phyloP scores from a whole-genome alignment of 2,888 invertebrate genomes.

The Agriotes lineatus region DNA sequence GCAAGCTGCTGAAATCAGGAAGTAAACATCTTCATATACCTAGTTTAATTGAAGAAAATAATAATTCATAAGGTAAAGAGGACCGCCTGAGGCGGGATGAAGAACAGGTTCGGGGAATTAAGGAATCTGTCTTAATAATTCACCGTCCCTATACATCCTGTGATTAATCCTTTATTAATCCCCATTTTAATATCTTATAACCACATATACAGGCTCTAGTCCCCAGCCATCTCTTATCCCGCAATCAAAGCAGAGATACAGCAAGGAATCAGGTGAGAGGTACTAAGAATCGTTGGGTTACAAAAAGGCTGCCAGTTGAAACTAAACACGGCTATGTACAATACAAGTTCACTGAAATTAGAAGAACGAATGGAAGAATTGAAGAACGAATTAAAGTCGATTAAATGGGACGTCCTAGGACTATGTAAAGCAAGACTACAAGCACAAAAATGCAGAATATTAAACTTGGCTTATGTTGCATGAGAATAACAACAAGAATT shows the following conservation, averaged over 20 bases:
- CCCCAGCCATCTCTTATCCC: background rate
- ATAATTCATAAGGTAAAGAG: too few relatives aligned
- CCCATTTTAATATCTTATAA: too few relatives aligned
- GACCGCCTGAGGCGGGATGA: too few relatives aligned
- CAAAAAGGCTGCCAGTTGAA: background rate
- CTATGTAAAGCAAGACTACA: background rate
- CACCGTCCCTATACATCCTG: too few relatives aligned
- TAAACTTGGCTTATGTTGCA: background rate
- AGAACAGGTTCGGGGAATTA: too few relatives aligned
- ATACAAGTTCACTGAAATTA: background rate
- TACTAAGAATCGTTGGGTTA: background rate
- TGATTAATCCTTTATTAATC: too few relatives aligned
- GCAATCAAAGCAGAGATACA: too few relatives aligned
- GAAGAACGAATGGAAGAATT: background rate
- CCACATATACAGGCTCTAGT: background rate
- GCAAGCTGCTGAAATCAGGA: too few relatives aligned
- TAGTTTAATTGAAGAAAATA: too few relatives aligned
- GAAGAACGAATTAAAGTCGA: background rate
- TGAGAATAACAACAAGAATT: background rate
- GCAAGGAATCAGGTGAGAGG: background rate
- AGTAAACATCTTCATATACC: too few relatives aligned
- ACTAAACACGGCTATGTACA: background rate
- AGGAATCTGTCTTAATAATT: too few relatives aligned
- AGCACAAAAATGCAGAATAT: background rate
- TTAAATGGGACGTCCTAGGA: background rate